These are phyloP conservation scores for Chlorospingus semifuscus DNA, from an alignment of 2,797 vertebrate genomes.

Conservation along the genomic window DNA sequence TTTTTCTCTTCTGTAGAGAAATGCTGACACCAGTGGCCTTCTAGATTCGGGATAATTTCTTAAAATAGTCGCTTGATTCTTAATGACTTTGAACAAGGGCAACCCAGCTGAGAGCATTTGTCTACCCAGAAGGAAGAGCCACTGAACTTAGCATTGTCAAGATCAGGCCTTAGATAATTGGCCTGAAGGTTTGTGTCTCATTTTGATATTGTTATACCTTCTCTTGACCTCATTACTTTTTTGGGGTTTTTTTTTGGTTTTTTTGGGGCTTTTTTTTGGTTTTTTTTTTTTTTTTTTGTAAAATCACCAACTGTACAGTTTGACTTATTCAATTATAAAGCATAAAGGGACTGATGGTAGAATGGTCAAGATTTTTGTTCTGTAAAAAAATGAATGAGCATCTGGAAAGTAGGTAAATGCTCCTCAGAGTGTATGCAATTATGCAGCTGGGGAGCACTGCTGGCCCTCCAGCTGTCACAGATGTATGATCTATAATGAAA, in stretches of 20 bases:
- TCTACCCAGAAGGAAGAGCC: background rate
- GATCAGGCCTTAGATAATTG: background rate
- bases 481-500: background rate
- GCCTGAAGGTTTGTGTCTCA: background rate
- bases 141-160: background rate
- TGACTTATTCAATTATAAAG: background rate
- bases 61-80: background rate
- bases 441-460: background rate
- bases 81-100: background rate
- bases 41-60: background rate
- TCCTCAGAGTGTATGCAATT: background rate
- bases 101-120: background rate
- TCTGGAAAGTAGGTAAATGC: background rate
- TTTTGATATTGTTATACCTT: background rate
- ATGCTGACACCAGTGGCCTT: background rate
- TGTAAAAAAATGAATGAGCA: background rate
- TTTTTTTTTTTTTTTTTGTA: background rate
- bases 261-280: too few relatives aligned
- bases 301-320: background rate
- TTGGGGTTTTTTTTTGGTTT: too few relatives aligned
- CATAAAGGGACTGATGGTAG: background rate
- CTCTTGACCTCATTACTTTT: background rate
- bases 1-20: background rate
- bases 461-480: background rate
- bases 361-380: background rate